Base-by-base conservation (phyloP, 2,113 vertebrate species). In the Leucopsar rothschildi region DNA sequence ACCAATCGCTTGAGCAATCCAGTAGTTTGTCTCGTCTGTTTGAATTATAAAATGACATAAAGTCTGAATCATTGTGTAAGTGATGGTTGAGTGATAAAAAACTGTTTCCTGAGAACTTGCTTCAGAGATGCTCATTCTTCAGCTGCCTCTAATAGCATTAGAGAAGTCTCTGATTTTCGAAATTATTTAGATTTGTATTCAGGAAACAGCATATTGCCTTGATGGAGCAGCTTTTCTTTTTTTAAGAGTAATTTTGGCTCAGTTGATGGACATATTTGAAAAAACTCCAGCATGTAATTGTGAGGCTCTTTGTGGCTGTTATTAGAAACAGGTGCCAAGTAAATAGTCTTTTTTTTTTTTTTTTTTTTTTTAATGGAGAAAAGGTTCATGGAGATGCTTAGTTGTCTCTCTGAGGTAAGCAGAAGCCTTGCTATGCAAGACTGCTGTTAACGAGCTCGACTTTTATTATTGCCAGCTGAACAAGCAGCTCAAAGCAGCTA, bases 381-480 rank as follows among this genome's bases (percentile, higher is more conserved):
- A 80, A 72, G 27, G 17, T 57, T 95, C 35, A 47, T 6, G 6
- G 61, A 64, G 89, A 39, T 84, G 61, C 10, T 64, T 84, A 79
- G 69, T 71, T 0, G 7, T 42, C 70, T 90, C 42, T 83, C 45
- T 91, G 86, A 93, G 83, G 65, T 95, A 84, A 93, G 44, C 73
- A 88, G 78, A 72, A 40, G 70, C 96, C 96, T 93, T 82, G 44
- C 82, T n/a, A 28, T 86, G 65, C n/a, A 88, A 71, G 76, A 42
- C 63, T 96, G 29, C 82, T 93, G 90, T 93, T 97, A 88, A 91
- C 44, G 84, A 77, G 82, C 76, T 94, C 63, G 35, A 80, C 71
- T 95, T 90, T 94, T 79, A 59, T 84, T 91, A 60, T 70, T 95
- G 73, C 82, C 94, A 93, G 90, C 76, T 86, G 90, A 96, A 95